A percentile compares a stretch with the other conserved stretches of the same genome.
phyloP scores from a whole-genome alignment of 2,888 invertebrate species.

The Pristionchus exspectatus region DNA sequence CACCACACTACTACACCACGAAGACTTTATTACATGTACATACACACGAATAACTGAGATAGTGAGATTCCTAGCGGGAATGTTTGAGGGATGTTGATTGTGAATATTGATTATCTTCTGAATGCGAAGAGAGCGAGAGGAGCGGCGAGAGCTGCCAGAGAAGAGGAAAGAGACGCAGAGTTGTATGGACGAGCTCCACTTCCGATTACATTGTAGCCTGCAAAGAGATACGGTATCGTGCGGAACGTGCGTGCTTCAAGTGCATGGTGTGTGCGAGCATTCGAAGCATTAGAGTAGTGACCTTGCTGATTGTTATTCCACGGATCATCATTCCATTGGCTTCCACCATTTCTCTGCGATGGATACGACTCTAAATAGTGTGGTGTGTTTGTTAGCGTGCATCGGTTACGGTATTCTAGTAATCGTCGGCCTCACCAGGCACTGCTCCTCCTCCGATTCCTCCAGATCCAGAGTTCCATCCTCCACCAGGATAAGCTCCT shows the following conservation, averaged over 20 bases:
- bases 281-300: slow-evolving; percentile 23
- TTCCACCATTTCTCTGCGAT: background rate
- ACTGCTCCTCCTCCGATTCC: slow-evolving; percentile 42
- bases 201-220: slow-evolving; percentile 50
- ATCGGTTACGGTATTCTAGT: background rate
- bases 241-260: background rate
- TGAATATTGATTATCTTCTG: slow-evolving; percentile 24
- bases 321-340: background rate
- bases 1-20: background rate
- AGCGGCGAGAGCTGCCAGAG: slow-evolving; percentile 11
- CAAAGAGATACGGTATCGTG: background rate
- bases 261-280: background rate
- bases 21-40: slow-evolving; percentile 43
- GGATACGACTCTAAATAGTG: background rate
- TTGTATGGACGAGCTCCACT: slow-evolving; percentile 32
- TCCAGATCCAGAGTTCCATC: background rate
- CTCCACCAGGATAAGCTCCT: slow-evolving; percentile 12
- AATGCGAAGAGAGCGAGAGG: slow-evolving; percentile 9
- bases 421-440: slow-evolving; percentile 27
- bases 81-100: slow-evolving; percentile 25
- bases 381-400: background rate
- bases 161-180: slow-evolving; percentile 33
- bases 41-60: slow-evolving; percentile 26
- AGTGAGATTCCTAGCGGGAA: slow-evolving; percentile 45
- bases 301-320: slow-evolving; percentile 25